These are phyloP conservation scores for Ceratoteleas bidentatus DNA, from an alignment of 1,140 invertebrate species.

Conservation along the genomic window DNA sequence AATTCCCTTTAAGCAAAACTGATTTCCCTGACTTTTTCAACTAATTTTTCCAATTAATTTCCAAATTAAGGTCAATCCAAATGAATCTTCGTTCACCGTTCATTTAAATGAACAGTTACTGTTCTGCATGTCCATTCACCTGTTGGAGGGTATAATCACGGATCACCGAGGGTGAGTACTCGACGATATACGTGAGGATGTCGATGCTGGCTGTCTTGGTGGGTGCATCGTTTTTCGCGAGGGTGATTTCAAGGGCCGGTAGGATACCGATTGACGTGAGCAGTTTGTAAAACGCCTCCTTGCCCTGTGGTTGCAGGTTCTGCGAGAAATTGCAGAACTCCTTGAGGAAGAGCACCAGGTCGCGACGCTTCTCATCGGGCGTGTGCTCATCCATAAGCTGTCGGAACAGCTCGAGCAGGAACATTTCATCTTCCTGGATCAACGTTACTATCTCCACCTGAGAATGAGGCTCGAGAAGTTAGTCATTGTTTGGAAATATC, in stretches of 20 bases:
- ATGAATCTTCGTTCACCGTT: too few species aligned
- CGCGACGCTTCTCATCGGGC: conserved; percentile 91
- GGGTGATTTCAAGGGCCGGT: conserved; percentile 95
- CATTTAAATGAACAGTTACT: too few species aligned
- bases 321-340: conserved; percentile 99
- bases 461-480: too few species aligned
- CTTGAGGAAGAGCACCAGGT: conserved; percentile 98
- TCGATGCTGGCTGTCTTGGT: conserved; percentile 98
- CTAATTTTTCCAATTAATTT: too few species aligned
- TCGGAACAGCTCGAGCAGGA: conserved; percentile 96
- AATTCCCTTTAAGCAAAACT: too few species aligned
- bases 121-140: conserved; percentile 62
- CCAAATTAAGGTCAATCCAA: too few species aligned
- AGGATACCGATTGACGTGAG: conserved; percentile 96
- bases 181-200: conserved; percentile 98
- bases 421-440: conserved; percentile 98
- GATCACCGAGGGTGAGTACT: conserved; percentile 98
- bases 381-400: conserved; percentile 95
- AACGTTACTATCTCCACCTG: conserved; percentile 98
- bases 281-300: conserved; percentile 98
- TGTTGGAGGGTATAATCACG: conserved; percentile 98
- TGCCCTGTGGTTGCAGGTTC: conserved; percentile 97
- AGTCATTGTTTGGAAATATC: too few species aligned
- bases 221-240: conserved; percentile 94
- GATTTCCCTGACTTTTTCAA: too few species aligned